phyloP scores from a whole-genome alignment of 2,113 vertebrate genomes.

The Corynorhinus townsendii region DNA sequence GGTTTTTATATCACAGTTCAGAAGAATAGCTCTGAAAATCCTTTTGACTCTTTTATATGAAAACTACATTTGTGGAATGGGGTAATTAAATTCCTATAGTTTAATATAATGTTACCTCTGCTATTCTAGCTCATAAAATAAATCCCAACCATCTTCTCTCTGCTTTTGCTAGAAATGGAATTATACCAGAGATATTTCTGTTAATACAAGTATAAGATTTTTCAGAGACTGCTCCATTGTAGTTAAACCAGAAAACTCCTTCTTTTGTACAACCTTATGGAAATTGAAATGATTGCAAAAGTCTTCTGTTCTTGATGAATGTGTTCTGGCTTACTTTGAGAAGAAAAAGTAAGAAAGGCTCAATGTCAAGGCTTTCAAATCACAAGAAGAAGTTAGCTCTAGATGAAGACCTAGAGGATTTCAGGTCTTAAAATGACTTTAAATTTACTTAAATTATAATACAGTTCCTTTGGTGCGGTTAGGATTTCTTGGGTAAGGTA shows the following conservation, averaged over 20 bases:
- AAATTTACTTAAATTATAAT: slow-evolving; percentile 63
- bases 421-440: slow-evolving; percentile 52
- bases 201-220: slow-evolving; percentile 61
- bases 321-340: slow-evolving; percentile 58
- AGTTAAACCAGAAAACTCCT: slow-evolving; percentile 63
- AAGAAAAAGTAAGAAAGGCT: slow-evolving; percentile 51
- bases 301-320: slow-evolving; percentile 66
- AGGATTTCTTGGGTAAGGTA: not conserved
- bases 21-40: slow-evolving; percentile 64
- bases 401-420: slow-evolving; percentile 53
- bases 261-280: slow-evolving; percentile 57
- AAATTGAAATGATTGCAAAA: slow-evolving; percentile 74
- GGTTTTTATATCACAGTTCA: slow-evolving; percentile 56
- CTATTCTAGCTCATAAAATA: slow-evolving; percentile 62
- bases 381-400: slow-evolving; percentile 62
- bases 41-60: slow-evolving; percentile 71
- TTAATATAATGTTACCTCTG: slow-evolving; percentile 60
- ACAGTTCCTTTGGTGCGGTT: not conserved
- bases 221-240: slow-evolving; percentile 57
- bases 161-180: slow-evolving; percentile 59
- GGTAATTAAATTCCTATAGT: slow-evolving; percentile 74
- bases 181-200: slow-evolving; percentile 58
- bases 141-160: slow-evolving; percentile 44
- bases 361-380: slow-evolving; percentile 62
- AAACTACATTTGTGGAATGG: slow-evolving; percentile 68